phyloP scores from a whole-genome alignment of 1,140 invertebrate species.

The Drosophila nikananu region DNA sequence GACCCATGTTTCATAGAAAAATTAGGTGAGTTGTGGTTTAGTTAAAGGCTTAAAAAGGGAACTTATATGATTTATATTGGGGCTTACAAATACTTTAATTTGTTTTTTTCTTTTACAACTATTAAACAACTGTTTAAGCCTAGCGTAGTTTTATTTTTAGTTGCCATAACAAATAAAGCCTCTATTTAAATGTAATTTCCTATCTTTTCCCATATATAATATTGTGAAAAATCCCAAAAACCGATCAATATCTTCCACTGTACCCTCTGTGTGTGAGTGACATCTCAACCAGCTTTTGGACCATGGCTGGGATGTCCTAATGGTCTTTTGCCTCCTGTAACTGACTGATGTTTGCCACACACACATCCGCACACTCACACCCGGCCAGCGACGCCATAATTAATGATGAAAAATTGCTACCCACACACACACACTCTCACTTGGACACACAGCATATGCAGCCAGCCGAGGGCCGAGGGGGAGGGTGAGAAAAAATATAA shows the following conservation, averaged over 20 bases:
- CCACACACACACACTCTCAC: conserved; percentile 52
- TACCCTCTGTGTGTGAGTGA: conserved; percentile 62
- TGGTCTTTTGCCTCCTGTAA: conserved; percentile 78
- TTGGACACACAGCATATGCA: conserved; percentile 73
- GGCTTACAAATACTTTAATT: neutral
- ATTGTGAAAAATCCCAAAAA: no score
- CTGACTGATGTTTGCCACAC: conserved; percentile 80
- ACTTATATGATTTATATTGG: no score
- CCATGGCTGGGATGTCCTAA: conserved; percentile 61
- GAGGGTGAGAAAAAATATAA: conserved; percentile 50
- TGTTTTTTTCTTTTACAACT: neutral
- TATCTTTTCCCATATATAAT: no score
- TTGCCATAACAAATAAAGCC: neutral
- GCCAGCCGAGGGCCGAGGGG: neutral
- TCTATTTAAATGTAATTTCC: no score
- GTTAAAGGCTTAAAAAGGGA: neutral
- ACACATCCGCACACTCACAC: conserved; percentile 53
- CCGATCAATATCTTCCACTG: conserved; percentile 13
- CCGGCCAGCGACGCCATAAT: conserved; percentile 71
- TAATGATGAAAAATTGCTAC: conserved; percentile 83
- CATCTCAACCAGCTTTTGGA: conserved; percentile 71
- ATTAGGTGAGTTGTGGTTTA: no score
- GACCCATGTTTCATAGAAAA: rapidly evolving
- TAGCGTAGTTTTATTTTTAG: no score
- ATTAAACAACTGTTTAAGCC: neutral